Base-by-base conservation (phyloP, 35 echinoderm and acorn worm genomes). In the Acanthaster planci region DNA sequence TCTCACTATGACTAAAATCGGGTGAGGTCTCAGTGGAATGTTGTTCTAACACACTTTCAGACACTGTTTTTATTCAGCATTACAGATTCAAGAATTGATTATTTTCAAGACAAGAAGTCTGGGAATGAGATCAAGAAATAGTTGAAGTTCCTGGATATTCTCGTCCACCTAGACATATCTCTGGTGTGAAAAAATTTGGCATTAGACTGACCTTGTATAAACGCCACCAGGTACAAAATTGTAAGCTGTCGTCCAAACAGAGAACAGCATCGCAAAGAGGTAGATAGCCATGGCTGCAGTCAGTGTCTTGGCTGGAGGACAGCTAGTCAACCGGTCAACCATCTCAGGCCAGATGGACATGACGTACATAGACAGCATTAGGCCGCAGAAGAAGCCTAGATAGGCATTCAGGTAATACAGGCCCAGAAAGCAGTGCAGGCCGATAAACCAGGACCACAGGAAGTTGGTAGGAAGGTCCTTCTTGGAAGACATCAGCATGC, bases 381-480 rank as follows among this genome's bases (percentile, higher is more conserved):
- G 86, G 52, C 88, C 96, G 78, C 89, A 92, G 9, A 85, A 80
- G 76, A 89, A 97, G 0, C 90, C 87, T 3, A 56, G 23, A 38
- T 40, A 84, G 39, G 87, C 39, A 8, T 21, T 78, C 26, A 99
- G 78, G 67, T 91, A 94, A 67, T 91, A 89, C 23, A 99, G 40
- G 19, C 89, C 92, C 0, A 99, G 9, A 10, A 89, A 78, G 51
- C 89, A 83, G 87, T 99, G 96, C 2, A 88, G 85, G 51, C 96
- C 92, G 7, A 99, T 44, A 76, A 99, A 99, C 96, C 96, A 99
- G 72, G 80, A 75, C 96, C 96, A 99, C 0, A 99, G 78, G 52
- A 94, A 99, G 82, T 99, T 90, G 21, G 84, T 91, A 14, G 76
- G 27, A 0, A 99, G 76, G 9, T 86, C 81, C 37, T 82, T 80